Evolutionary conservation across 2,113 vertebrate genomes (phyloP).

Genomic region (Ifrita kowaldi): DNA sequence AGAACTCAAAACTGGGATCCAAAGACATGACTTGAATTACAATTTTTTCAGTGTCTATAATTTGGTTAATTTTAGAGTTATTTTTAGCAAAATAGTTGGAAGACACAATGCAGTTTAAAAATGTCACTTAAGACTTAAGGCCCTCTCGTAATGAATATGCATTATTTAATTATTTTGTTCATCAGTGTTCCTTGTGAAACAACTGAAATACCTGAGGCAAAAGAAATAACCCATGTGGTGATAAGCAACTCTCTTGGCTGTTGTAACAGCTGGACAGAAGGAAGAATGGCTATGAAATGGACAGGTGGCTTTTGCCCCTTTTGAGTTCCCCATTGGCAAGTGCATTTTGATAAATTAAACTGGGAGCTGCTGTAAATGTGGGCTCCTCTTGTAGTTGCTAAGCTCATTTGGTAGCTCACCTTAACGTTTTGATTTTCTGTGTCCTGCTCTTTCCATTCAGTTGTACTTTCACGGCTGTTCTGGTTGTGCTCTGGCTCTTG

Average conservation of each 20-base stretch:
- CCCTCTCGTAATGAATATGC: background rate
- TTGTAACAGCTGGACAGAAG: background rate
- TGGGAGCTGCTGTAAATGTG: background rate
- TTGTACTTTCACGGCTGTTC: background rate
- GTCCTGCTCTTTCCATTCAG: background rate
- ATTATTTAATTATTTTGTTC: background rate
- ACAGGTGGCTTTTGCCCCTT: background rate
- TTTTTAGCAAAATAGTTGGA: conserved; percentile 19
- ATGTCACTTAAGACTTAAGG: background rate
- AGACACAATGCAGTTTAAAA: background rate
- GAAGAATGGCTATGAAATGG: background rate
- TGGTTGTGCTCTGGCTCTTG: background rate
- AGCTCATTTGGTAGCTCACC: background rate
- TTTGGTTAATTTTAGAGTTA: background rate
- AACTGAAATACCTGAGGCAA: background rate
- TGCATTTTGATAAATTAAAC: background rate
- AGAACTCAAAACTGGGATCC: background rate
- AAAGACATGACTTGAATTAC: background rate
- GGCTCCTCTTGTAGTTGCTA: background rate
- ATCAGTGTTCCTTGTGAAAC: background rate
- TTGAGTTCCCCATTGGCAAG: background rate
- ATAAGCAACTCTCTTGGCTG: background rate
- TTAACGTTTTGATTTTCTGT: background rate
- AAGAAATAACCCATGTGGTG: background rate
- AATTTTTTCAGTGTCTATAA: background rate